Conservation (phyloP, 53 echinoderm and acorn worm species). For the Luidia sarsii region DNA sequence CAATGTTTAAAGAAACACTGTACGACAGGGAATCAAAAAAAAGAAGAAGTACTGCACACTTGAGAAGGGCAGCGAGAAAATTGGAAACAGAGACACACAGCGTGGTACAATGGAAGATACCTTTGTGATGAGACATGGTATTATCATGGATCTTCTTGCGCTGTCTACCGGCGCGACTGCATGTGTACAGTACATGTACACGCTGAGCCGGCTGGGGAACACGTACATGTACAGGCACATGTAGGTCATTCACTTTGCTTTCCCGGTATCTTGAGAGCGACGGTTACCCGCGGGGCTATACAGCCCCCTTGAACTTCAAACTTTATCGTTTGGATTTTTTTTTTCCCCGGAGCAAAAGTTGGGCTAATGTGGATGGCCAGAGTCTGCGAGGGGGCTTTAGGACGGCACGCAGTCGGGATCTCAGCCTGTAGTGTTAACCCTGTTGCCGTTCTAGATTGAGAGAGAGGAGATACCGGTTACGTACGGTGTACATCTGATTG, state of each 20-base stretch:
- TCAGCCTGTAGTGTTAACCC: not conserved
- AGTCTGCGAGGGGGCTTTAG: not conserved
- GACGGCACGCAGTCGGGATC: conserved; percentile 5
- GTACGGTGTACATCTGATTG: too few relatives aligned
- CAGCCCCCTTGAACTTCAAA: conserved; percentile 43
- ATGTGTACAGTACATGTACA: not conserved
- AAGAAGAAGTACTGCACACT: too few relatives aligned
- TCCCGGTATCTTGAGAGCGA: conserved; percentile 11
- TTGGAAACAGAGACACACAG: conserved; percentile 5
- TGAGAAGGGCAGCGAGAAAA: not conserved
- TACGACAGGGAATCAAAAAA: too few relatives aligned
- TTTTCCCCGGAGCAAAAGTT: not conserved
- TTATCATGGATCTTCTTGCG: not conserved
- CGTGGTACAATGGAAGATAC: not conserved
- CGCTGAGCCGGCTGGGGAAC: not conserved
- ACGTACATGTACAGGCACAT: not conserved
- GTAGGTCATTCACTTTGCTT: conserved; percentile 26
- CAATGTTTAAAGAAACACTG: too few relatives aligned
- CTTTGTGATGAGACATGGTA: not conserved
- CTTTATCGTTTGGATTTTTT: conserved; percentile 23
- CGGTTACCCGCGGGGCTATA: too few relatives aligned
- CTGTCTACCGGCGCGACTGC: not conserved
- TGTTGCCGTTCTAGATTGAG: not conserved
- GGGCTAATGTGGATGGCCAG: not conserved
- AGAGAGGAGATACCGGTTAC: not conserved